phyloP scores from a whole-genome alignment of 2,113 vertebrate genomes.

The Telmatochromis sp. region DNA sequence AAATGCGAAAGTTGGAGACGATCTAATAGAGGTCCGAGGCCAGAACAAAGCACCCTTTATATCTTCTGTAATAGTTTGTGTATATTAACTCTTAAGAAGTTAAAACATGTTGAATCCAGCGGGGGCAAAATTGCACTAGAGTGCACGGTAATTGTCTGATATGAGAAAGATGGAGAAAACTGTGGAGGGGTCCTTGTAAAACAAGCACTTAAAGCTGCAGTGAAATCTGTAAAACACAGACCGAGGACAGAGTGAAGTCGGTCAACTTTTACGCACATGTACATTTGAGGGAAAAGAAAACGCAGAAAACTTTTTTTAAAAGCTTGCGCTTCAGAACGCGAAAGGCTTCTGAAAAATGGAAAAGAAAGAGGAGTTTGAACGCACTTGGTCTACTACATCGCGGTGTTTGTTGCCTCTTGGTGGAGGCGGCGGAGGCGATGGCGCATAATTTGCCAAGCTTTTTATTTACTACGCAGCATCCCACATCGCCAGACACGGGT shows the following conservation, averaged over 20 bases:
- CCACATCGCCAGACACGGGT: background rate
- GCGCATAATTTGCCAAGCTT: background rate
- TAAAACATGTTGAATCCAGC: background rate
- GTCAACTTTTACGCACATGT: background rate
- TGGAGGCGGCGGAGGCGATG: background rate
- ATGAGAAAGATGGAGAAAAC: background rate
- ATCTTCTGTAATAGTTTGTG: slow-evolving; percentile 48
- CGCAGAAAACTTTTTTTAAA: background rate
- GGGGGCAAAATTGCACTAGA: background rate
- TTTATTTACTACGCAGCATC: background rate
- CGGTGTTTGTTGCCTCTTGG: background rate
- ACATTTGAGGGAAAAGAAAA: background rate
- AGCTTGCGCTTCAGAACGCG: background rate
- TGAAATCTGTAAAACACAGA: background rate
- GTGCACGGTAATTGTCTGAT: background rate
- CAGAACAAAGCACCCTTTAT: slow-evolving; percentile 59
- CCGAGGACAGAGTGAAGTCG: background rate
- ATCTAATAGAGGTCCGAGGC: slow-evolving; percentile 6
- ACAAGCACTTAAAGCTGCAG: background rate
- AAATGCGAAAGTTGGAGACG: slow-evolving; percentile 43
- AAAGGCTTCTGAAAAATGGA: background rate
- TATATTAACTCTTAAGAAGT: slow-evolving; percentile 53
- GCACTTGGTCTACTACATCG: background rate
- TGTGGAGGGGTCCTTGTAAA: background rate
- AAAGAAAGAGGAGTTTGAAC: background rate